phyloP scores from a whole-genome alignment of 2,888 invertebrate genomes.

The Gymnocheta viridis region DNA sequence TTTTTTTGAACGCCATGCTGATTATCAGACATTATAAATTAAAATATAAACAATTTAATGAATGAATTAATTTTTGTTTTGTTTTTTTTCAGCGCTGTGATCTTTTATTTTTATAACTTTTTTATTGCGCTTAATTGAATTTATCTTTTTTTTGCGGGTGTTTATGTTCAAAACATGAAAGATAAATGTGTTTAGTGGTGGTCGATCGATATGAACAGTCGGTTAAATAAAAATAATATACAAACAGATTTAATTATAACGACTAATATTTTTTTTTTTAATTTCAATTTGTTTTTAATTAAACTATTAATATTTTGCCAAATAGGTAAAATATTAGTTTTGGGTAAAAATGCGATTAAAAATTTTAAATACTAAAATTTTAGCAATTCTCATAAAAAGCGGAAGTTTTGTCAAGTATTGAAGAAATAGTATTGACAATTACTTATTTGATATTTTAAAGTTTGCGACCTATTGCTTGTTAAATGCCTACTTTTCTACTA shows the following conservation, averaged over 20 bases:
- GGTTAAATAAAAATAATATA: neutral
- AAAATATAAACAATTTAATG: conserved; percentile 40
- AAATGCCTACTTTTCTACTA: too few species aligned
- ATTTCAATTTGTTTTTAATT: too few species aligned
- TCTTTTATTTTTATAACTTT: conserved; percentile 1
- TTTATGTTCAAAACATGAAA: neutral
- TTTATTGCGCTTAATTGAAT: conserved; percentile 21
- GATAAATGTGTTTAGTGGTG: neutral
- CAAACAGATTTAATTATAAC: neutral
- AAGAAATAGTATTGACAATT: neutral
- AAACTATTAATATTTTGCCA: too few species aligned
- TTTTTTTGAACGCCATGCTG: conserved; percentile 17
- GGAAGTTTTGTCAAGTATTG: neutral
- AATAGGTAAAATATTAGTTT: too few species aligned
- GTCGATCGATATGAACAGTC: neutral
- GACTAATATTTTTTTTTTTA: neutral
- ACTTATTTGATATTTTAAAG: neutral
- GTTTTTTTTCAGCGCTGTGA: neutral
- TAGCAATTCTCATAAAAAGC: too few species aligned
- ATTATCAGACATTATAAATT: conserved; percentile 41
- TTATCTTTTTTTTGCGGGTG: conserved; percentile 23
- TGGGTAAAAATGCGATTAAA: too few species aligned
- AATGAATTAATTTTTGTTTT: conserved; percentile 47
- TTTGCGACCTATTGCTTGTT: neutral
- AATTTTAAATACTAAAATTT: too few species aligned